Evolutionary conservation across 2,113 vertebrate species (phyloP).

Genomic region (Phalacrocorax pelagicus): DNA sequence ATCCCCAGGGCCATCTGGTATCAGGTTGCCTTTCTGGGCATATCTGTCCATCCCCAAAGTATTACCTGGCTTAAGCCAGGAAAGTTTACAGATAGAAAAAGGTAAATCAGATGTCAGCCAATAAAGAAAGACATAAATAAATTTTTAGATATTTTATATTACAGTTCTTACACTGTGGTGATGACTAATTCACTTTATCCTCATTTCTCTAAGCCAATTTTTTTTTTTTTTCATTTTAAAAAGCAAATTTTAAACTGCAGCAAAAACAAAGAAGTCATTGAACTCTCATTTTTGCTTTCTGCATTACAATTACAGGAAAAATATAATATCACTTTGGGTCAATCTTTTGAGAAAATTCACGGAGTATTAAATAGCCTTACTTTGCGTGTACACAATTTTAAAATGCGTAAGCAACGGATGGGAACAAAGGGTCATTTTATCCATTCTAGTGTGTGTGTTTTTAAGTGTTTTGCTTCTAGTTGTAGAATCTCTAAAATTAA

Average conservation of each 20-base stretch:
- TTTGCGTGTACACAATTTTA: neutral
- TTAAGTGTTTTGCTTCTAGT: conserved; percentile 10
- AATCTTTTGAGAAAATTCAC: conserved; percentile 16
- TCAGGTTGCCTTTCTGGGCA: neutral
- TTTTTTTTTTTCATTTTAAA: neutral
- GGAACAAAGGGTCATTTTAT: conserved; percentile 36
- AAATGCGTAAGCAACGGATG: conserved; percentile 3
- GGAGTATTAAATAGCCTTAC: conserved; percentile 20
- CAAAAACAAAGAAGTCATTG: neutral
- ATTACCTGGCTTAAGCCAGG: neutral
- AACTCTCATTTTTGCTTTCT: neutral
- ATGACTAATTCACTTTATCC: neutral
- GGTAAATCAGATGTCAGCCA: neutral
- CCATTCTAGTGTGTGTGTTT: neutral
- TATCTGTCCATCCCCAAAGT: neutral
- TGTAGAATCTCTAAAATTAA: neutral
- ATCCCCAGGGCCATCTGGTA: neutral
- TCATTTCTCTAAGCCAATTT: neutral
- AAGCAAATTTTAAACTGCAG: neutral
- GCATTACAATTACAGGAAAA: neutral
- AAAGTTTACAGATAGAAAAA: neutral
- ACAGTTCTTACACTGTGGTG: neutral
- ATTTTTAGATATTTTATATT: neutral
- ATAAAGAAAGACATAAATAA: neutral
- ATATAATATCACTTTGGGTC: neutral